Base-by-base conservation (phyloP, 2,113 vertebrate genomes). In the Phasianus colchicus region DNA sequence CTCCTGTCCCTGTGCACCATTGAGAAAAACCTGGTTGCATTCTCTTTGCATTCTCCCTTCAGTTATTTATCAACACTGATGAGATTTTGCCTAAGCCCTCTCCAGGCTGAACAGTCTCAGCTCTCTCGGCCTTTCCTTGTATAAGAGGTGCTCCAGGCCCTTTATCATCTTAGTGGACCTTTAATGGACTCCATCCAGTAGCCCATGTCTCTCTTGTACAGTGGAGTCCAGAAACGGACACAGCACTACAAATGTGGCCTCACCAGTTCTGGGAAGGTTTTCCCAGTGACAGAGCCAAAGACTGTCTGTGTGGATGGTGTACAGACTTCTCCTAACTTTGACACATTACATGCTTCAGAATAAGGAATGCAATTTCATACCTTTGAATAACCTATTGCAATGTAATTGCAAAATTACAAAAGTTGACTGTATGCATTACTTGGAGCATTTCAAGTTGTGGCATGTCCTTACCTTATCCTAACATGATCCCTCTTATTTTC, bases 221-320 rank as follows among this genome's bases (percentile, higher is more conserved):
- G 18, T 18, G 27, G 9, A 84, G 11, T 13, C 13, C 50, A 76
- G 45, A 55, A 66, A 22, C 32, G 34, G 45, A 55, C 18, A 27
- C 11, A 22, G 11, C 6, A n/a, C 25, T 65, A 50, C n/a, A n/a
- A 15, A 20, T 47, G 15, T 75, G 50, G 25, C 40, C 30, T 80
- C 63, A 65, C 21, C 38, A 43, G 43, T 8, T 13, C 38, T 48
- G 38, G n/a, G 15, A 6, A 69, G 40, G 69, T 1, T 14, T 82
- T 65, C 58, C 11, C n/a, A 67, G 12, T 34, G 42, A 42, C 42
- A 72, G 29, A 19, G n/a, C 25, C 52, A 38, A 83, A 64, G 78
- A 73, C 8, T 57, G 27, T 30, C 21, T 1, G 0, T 17, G 9
- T 19, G n/a, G 22, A 27, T 70, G 40, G 36, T 69, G 70, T 0